phyloP scores from a whole-genome alignment of 2,888 invertebrate species.

The Balanococcus diminutus region DNA sequence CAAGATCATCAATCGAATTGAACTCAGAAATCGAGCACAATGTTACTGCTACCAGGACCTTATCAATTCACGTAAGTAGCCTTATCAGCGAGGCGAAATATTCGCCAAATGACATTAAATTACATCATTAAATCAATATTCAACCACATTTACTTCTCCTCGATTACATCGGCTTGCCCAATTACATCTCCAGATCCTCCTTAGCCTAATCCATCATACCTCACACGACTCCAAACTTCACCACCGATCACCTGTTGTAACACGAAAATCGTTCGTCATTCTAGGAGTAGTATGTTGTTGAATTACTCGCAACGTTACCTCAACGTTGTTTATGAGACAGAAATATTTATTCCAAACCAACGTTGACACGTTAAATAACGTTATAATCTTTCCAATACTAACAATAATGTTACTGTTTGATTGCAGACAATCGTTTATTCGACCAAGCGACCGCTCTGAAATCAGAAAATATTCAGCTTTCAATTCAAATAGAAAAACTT shows the following conservation, averaged over 20 bases:
- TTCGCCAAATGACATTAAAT: neutral
- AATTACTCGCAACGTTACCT: too few species aligned
- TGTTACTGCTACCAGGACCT: constrained; percentile 74
- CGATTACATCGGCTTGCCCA: too few species aligned
- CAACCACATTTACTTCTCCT: neutral
- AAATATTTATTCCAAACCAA: neutral
- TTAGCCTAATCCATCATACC: neutral
- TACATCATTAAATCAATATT: neutral
- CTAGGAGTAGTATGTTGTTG: too few species aligned
- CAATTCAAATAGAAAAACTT: constrained; percentile 83
- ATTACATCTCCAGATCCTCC: neutral
- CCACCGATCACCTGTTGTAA: neutral
- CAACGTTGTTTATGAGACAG: neutral
- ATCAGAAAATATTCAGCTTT: constrained; percentile 82
- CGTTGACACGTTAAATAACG: neutral
- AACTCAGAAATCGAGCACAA: constrained; percentile 76
- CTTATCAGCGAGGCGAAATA: neutral
- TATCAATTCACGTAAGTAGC: constrained; percentile 77
- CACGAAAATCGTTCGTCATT: neutral
- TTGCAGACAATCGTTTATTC: constrained; percentile 83
- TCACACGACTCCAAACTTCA: neutral
- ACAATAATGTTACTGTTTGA: neutral
- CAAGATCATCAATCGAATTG: constrained; percentile 72
- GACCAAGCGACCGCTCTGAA: constrained; percentile 81
- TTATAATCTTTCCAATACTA: neutral